Percentiles rank a stretch among this genome's conserved stretches.
These are phyloP conservation scores for Chaenogobius annularis DNA, from an alignment of 2,113 vertebrate genomes.

Conservation along the genomic window DNA sequence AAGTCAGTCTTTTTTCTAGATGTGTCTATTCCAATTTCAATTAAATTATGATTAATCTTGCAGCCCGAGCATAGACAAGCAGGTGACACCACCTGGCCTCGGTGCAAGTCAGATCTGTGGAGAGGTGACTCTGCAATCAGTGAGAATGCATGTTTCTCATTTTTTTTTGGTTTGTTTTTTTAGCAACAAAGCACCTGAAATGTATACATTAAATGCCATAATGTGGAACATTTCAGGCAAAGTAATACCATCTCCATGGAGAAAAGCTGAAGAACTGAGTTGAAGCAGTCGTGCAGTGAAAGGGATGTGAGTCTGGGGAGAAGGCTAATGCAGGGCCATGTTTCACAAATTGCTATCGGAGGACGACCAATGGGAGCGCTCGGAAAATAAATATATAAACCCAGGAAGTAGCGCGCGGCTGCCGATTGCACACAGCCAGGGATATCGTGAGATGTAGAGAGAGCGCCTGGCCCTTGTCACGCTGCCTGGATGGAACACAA, in stretches of 20 bases:
- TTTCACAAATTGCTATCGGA: slow-evolving; percentile 76
- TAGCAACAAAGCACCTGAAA: too few relatives aligned
- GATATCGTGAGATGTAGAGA: slow-evolving; percentile 47
- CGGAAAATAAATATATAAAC: slow-evolving; percentile 18
- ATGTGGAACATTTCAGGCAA: background rate
- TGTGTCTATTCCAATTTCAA: too few relatives aligned
- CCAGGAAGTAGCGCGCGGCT: slow-evolving; percentile 47
- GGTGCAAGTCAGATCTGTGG: too few relatives aligned
- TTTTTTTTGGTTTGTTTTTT: background rate
- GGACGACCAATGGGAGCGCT: slow-evolving; percentile 46
- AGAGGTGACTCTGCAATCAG: too few relatives aligned
- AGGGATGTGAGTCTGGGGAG: slow-evolving; percentile 48
- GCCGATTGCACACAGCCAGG: slow-evolving; percentile 77
- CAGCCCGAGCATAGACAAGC: too few relatives aligned
- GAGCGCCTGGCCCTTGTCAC: slow-evolving; percentile 47
- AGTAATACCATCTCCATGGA: background rate
- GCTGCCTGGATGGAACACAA: slow-evolving; percentile 25
- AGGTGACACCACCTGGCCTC: too few relatives aligned
- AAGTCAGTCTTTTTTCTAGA: too few relatives aligned
- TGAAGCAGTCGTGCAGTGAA: slow-evolving; percentile 43
- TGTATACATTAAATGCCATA: too few relatives aligned
- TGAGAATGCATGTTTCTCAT: background rate
- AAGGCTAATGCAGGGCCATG: slow-evolving; percentile 63
- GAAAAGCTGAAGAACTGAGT: slow-evolving; percentile 23
- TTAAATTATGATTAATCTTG: too few relatives aligned